Evolutionary conservation across 2,888 invertebrate genomes (phyloP).

Genomic region (Steinernema hermaphroditum): DNA sequence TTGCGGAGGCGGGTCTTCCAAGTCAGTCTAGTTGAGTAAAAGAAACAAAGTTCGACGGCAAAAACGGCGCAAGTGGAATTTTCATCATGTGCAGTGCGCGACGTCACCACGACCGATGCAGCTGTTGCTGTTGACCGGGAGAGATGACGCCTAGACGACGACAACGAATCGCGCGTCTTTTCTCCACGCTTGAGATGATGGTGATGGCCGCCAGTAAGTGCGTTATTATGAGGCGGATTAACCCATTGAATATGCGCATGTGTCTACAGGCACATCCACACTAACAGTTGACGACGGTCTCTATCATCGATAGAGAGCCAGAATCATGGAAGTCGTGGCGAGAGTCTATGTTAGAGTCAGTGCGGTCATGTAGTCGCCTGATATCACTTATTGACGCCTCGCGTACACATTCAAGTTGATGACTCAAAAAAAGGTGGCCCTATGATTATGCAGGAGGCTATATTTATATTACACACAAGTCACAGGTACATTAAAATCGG

Average conservation of each 20-base stretch:
- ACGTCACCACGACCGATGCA: background rate
- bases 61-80: conserved; percentile 22
- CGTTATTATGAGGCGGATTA: background rate
- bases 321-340: conserved; percentile 12
- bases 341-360: conserved; percentile 14
- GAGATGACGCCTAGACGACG: too few relatives aligned
- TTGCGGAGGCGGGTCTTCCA: background rate
- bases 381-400: too few relatives aligned
- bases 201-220: background rate
- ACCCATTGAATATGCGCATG: conserved; percentile 22
- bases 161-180: background rate
- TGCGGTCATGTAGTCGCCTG: background rate
- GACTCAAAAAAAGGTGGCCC: too few relatives aligned
- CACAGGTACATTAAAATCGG: too few relatives aligned
- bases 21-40: background rate
- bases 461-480: too few relatives aligned
- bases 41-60: conserved; percentile 12
- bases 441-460: too few relatives aligned
- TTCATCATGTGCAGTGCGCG: conserved; percentile 24
- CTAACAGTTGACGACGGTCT: background rate
- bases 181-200: background rate
- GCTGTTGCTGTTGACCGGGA: too few relatives aligned
- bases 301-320: background rate
- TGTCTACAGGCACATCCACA: background rate
- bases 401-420: too few relatives aligned